phyloP scores from a whole-genome alignment of 2,797 vertebrate genomes.

The Graptemys geographica region DNA sequence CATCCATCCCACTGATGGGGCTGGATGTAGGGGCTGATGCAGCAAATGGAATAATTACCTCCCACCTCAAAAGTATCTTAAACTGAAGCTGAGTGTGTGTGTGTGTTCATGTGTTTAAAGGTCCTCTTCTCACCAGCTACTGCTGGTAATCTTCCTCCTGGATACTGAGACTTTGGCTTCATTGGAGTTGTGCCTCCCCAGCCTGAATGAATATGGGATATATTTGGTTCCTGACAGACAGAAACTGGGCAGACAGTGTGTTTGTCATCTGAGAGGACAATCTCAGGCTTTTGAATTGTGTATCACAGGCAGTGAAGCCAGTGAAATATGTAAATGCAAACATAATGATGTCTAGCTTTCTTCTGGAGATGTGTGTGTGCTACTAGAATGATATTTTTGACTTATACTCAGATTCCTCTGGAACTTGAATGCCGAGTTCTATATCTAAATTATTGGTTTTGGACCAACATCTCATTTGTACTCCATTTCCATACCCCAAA shows the following conservation, averaged over 20 bases:
- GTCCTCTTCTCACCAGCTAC: conserved; percentile 53
- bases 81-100: fast-evolving
- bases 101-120: conserved; percentile 3
- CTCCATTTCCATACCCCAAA: not conserved
- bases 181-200: conserved; percentile 49
- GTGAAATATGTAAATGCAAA: not conserved
- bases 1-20: not conserved
- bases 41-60: not conserved
- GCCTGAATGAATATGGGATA: conserved; percentile 63
- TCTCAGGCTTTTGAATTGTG: conserved; percentile 46
- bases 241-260: conserved; percentile 46
- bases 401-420: not conserved
- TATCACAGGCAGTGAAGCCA: conserved; percentile 15
- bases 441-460: not conserved
- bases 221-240: conserved; percentile 48
- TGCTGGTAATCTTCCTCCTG: conserved; percentile 57
- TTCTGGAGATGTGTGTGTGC: not conserved
- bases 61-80: conserved; percentile 5
- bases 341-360: not conserved
- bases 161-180: conserved; percentile 63
- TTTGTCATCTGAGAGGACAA: conserved; percentile 50
- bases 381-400: not conserved
- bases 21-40: not conserved
- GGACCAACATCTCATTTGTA: not conserved
- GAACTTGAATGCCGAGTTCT: not conserved